Percentiles rank a stretch among this genome's conserved stretches.
These are phyloP conservation scores for Gymnobelideus leadbeateri DNA, from an alignment of 2,113 vertebrate species.

Conservation along the genomic window DNA sequence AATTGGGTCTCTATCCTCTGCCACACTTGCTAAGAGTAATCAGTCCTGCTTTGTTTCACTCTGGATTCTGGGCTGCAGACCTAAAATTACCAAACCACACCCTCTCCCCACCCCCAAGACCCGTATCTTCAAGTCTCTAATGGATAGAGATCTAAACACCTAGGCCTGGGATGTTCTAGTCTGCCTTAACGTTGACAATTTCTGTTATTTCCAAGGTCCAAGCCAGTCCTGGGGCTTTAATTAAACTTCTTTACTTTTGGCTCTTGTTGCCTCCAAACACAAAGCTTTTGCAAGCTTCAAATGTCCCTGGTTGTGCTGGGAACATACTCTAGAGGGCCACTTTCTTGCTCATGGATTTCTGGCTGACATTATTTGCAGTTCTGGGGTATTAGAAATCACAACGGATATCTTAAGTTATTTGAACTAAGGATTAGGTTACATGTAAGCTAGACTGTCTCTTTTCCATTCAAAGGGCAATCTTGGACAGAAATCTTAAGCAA, in stretches of 20 bases:
- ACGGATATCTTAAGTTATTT: neutral
- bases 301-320: neutral
- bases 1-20: neutral
- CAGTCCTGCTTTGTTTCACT: neutral
- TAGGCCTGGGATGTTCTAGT: neutral
- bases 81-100: neutral
- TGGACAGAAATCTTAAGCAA: neutral
- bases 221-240: neutral
- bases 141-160: neutral
- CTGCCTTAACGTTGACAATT: neutral
- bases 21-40: neutral
- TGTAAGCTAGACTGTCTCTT: neutral
- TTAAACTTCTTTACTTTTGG: neutral
- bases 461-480: neutral
- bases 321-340: neutral
- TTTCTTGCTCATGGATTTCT: neutral
- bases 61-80: neutral
- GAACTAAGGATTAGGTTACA: neutral
- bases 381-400: too few species aligned
- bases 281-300: neutral
- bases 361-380: neutral
- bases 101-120: neutral
- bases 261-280: neutral
- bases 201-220: neutral
- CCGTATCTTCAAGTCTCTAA: neutral